These are phyloP conservation scores for Deroplatys truncata DNA, from an alignment of 2,888 invertebrate species.

Conservation along the genomic window DNA sequence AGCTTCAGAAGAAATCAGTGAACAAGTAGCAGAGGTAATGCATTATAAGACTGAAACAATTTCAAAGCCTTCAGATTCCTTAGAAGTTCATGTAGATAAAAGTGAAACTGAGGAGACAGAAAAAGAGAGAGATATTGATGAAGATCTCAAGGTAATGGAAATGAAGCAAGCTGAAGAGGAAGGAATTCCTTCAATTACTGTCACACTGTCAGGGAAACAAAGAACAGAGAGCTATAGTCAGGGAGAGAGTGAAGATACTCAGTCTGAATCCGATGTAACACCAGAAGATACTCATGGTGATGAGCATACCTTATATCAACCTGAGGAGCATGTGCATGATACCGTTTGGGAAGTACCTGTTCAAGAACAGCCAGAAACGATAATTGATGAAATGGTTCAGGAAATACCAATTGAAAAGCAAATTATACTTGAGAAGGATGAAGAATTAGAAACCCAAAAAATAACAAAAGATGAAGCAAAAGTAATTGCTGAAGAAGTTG, in stretches of 20 bases:
- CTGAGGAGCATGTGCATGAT: slow-evolving; percentile 49
- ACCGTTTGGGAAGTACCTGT: slow-evolving; percentile 51
- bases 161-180: slow-evolving; percentile 36
- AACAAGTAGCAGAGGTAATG: slow-evolving; percentile 33
- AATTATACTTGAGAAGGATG: slow-evolving; percentile 41
- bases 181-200: slow-evolving; percentile 45
- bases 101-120: slow-evolving; percentile 50
- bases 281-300: slow-evolving; percentile 31
- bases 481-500: slow-evolving; percentile 48
- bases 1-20: slow-evolving; percentile 12
- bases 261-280: slow-evolving; percentile 32
- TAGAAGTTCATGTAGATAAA: slow-evolving; percentile 51
- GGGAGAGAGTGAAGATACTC: slow-evolving; percentile 34
- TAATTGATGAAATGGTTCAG: slow-evolving; percentile 41
- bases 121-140: slow-evolving; percentile 46
- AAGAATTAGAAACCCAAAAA: slow-evolving; percentile 41
- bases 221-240: slow-evolving; percentile 32
- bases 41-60: slow-evolving; percentile 39
- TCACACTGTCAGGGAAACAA: slow-evolving; percentile 45
- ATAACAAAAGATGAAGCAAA: slow-evolving; percentile 50
- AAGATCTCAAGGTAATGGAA: slow-evolving; percentile 43
- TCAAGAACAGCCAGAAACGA: slow-evolving; percentile 42
- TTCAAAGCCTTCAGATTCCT: slow-evolving; percentile 45
- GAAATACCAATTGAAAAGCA: slow-evolving; percentile 39
- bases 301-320: slow-evolving; percentile 33